Evolutionary conservation across 1,140 invertebrate species (phyloP).

Genomic region (Bombus balteatus): DNA sequence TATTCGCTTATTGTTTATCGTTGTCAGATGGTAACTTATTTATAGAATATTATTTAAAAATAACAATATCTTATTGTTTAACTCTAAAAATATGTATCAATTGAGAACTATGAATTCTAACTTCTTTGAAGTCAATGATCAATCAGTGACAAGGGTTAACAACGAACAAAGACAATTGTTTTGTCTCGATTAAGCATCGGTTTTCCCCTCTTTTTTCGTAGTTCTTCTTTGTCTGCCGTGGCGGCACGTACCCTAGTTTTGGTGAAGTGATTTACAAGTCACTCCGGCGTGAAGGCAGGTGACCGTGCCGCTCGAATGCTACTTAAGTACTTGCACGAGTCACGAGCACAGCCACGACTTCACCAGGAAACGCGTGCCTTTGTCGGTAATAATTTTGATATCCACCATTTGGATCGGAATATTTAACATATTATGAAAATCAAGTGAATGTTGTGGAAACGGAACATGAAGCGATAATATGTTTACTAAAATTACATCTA

Average conservation of each 20-base stretch:
- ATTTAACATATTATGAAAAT: slow-evolving; percentile 7
- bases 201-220: slow-evolving; percentile 24
- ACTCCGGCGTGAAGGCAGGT: slow-evolving; percentile 81
- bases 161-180: slow-evolving; percentile 54
- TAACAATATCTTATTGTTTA: background rate
- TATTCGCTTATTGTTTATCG: background rate
- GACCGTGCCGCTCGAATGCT: slow-evolving; percentile 77
- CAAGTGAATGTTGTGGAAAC: background rate
- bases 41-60: background rate
- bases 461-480: background rate
- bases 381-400: slow-evolving; percentile 44
- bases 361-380: slow-evolving; percentile 43
- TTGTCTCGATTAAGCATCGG: slow-evolving; percentile 57
- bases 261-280: slow-evolving; percentile 82
- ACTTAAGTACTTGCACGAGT: slow-evolving; percentile 64
- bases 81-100: background rate
- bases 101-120: background rate
- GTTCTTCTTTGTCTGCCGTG: slow-evolving; percentile 56
- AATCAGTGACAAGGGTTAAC: background rate
- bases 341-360: slow-evolving; percentile 38
- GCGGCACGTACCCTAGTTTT: slow-evolving; percentile 78
- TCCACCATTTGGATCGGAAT: slow-evolving; percentile 11
- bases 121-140: background rate
- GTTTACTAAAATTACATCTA: background rate
- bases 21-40: background rate